Percentiles rank a stretch among this genome's conserved stretches.
Evolutionary conservation across 2,797 vertebrate genomes (phyloP).

Genomic region (Avahi laniger): DNA sequence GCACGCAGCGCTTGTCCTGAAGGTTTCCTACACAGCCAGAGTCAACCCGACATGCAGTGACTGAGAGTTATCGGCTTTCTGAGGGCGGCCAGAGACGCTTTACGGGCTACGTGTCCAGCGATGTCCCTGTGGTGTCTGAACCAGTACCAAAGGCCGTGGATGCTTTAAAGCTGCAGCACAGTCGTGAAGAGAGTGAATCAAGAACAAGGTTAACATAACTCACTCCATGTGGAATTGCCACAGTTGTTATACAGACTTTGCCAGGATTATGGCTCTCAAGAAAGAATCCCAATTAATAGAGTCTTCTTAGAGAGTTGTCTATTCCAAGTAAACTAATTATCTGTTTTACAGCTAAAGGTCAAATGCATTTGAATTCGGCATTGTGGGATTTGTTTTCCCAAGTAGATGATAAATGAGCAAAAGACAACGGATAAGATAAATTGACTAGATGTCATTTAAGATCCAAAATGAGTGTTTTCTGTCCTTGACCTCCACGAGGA

Average conservation of each 20-base stretch:
- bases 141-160: background rate
- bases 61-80: background rate
- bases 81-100: background rate
- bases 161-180: background rate
- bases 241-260: background rate
- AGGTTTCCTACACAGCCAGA: background rate
- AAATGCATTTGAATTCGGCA: background rate
- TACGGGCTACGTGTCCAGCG: background rate
- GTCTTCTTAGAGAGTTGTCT: background rate
- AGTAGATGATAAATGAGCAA: background rate
- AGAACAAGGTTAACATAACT: background rate
- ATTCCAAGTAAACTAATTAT: slow-evolving; percentile 21
- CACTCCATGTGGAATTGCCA: background rate
- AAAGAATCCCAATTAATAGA: background rate
- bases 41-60: background rate
- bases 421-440: background rate
- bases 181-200: background rate
- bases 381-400: background rate
- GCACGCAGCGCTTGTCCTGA: background rate
- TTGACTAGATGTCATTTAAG: background rate
- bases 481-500: background rate
- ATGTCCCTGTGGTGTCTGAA: background rate
- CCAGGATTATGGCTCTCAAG: background rate
- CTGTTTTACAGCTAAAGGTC: background rate
- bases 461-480: background rate